Evolutionary conservation across 2,888 invertebrate species (phyloP).

Genomic region (Himalopsyche japonica): DNA sequence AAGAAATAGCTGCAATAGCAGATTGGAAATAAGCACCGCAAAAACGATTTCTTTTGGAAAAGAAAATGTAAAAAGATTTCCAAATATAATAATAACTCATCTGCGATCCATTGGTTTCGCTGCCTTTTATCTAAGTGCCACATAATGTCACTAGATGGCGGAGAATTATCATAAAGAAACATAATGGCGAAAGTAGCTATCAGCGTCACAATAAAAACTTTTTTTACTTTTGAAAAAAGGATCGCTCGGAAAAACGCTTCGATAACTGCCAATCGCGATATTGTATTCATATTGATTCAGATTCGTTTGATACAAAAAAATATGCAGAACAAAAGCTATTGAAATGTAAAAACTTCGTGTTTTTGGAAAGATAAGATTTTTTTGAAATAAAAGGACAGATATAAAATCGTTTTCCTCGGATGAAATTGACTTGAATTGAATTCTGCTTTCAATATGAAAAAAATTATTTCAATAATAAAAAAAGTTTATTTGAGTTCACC

Average conservation of each 20-base stretch:
- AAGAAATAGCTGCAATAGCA: neutral
- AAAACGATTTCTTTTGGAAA: neutral
- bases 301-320: neutral
- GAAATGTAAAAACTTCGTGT: neutral
- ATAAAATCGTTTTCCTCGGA: neutral
- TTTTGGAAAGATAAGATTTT: neutral
- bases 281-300: constrained; percentile 20
- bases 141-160: neutral
- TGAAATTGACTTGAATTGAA: neutral
- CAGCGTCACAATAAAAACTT: neutral
- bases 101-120: neutral
- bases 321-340: neutral
- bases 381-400: neutral
- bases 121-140: neutral
- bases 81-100: neutral
- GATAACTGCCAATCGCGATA: constrained; percentile 20
- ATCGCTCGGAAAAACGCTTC: constrained; percentile 6
- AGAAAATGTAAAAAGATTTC: neutral
- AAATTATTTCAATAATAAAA: neutral
- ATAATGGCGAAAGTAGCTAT: constrained; percentile 10
- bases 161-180: constrained; percentile 18
- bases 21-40: neutral
- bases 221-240: neutral
- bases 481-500: neutral
- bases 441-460: neutral